These are phyloP conservation scores for Ceratosolen fusciceps DNA, from an alignment of 1,140 invertebrate species.

Conservation along the genomic window DNA sequence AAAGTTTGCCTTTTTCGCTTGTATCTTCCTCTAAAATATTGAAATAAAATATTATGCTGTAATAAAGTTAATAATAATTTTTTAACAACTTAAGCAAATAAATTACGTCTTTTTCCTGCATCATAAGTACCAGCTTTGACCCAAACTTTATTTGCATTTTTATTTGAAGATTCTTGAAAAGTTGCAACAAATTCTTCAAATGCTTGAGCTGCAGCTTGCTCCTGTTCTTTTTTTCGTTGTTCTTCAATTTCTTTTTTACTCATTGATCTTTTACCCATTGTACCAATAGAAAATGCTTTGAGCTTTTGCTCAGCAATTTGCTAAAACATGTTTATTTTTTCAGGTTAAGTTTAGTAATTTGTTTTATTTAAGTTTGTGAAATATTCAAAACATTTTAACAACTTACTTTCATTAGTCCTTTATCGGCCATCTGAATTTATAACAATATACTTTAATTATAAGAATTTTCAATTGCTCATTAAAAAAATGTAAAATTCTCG, in stretches of 20 bases:
- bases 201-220: slow-evolving; percentile 87
- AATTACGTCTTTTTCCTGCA: slow-evolving; percentile 90
- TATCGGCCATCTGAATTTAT: slow-evolving; percentile 63
- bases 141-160: slow-evolving; percentile 89
- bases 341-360: slow-evolving; percentile 26
- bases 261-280: slow-evolving; percentile 84
- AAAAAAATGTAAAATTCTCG: background rate
- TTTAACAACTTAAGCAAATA: slow-evolving; percentile 25
- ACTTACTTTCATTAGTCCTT: slow-evolving; percentile 68
- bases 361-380: background rate
- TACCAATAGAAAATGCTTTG: slow-evolving; percentile 86
- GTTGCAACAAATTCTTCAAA: slow-evolving; percentile 98
- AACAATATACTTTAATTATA: background rate
- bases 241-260: slow-evolving; percentile 92
- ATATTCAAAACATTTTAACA: slow-evolving; percentile 28
- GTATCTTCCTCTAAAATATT: slow-evolving; percentile 83
- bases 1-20: slow-evolving; percentile 90
- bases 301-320: slow-evolving; percentile 83
- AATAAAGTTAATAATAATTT: slow-evolving; percentile 17
- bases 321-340: slow-evolving; percentile 60
- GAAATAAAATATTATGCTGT: slow-evolving; percentile 34
- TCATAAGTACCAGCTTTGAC: slow-evolving; percentile 97
- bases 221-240: slow-evolving; percentile 88
- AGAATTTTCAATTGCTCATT: background rate
- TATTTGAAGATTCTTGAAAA: slow-evolving; percentile 91